Evolutionary conservation across 2,888 invertebrate species (phyloP).

Genomic region (Watsonalla binaria): DNA sequence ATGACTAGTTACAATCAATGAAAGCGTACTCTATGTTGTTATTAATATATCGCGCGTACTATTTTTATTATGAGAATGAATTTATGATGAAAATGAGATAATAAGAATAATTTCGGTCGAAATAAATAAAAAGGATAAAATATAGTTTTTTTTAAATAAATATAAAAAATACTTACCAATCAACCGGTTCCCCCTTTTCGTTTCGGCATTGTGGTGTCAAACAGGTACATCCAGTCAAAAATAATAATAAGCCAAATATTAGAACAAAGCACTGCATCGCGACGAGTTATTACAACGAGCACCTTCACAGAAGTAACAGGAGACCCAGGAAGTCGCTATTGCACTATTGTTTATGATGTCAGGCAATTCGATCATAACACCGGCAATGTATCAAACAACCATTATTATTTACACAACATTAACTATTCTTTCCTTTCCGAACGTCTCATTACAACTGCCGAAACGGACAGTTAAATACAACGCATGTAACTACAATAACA

Average conservation of each 20-base stretch:
- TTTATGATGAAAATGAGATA: too few species aligned
- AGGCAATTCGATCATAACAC: conserved; percentile 37
- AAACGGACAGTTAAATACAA: neutral
- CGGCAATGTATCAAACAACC: conserved; percentile 49
- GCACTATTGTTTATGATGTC: conserved; percentile 48
- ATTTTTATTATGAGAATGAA: too few species aligned
- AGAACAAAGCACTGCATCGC: conserved; percentile 30
- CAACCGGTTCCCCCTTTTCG: conserved; percentile 82
- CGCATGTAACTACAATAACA: neutral
- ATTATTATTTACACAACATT: conserved; percentile 50
- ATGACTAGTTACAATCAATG: too few species aligned
- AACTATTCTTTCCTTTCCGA: conserved; percentile 35
- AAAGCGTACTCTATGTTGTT: too few species aligned
- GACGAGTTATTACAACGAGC: conserved; percentile 35
- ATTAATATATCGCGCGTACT: too few species aligned
- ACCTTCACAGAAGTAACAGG: conserved; percentile 41
- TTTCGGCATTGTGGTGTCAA: conserved; percentile 75
- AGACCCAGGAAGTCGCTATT: conserved; percentile 49
- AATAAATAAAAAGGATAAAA: too few species aligned
- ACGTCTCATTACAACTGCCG: conserved; percentile 9
- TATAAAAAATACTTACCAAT: conserved; percentile 79
- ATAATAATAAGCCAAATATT: conserved; percentile 35
- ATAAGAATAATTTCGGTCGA: too few species aligned
- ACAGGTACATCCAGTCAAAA: conserved; percentile 36
- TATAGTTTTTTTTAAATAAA: too few species aligned